A percentile compares a stretch with the other conserved stretches of the same genome.
These are phyloP conservation scores for Diplodus puntazzo DNA, from an alignment of 2,797 vertebrate species.

Conservation along the genomic window DNA sequence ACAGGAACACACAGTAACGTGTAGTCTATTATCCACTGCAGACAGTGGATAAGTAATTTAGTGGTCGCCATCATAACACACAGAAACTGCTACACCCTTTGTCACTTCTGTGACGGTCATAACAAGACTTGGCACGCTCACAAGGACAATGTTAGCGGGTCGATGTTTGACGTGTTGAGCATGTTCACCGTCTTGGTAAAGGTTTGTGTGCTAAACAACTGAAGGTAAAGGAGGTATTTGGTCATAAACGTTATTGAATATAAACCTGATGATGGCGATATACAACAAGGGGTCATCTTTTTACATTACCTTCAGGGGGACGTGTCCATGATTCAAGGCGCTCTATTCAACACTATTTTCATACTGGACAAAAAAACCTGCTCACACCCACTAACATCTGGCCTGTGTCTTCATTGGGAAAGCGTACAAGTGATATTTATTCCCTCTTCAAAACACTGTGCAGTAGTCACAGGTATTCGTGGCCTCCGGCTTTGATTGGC, in stretches of 20 bases:
- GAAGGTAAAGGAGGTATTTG: not conserved
- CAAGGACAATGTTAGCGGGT: not conserved
- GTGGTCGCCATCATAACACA: not conserved
- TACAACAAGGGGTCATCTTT: not conserved
- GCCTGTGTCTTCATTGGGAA: no score
- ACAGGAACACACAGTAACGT: slow-evolving; percentile 1
- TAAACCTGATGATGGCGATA: not conserved
- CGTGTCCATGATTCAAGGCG: not conserved
- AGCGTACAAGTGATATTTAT: no score
- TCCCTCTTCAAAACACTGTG: no score
- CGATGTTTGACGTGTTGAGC: not conserved
- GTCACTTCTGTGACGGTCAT: not conserved
- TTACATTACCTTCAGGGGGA: not conserved
- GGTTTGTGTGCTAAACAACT: not conserved
- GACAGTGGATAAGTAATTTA: not conserved
- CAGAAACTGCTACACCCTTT: not conserved
- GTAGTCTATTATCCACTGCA: not conserved
- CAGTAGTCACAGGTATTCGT: no score
- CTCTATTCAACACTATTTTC: not conserved
- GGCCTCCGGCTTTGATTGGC: no score
- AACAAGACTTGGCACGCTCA: not conserved
- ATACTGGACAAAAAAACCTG: no score
- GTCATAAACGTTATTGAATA: not conserved
- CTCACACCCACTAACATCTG: no score
- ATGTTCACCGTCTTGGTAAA: not conserved